phyloP scores from a whole-genome alignment of 2,888 invertebrate genomes.

The Rambutsinella grinnellia region DNA sequence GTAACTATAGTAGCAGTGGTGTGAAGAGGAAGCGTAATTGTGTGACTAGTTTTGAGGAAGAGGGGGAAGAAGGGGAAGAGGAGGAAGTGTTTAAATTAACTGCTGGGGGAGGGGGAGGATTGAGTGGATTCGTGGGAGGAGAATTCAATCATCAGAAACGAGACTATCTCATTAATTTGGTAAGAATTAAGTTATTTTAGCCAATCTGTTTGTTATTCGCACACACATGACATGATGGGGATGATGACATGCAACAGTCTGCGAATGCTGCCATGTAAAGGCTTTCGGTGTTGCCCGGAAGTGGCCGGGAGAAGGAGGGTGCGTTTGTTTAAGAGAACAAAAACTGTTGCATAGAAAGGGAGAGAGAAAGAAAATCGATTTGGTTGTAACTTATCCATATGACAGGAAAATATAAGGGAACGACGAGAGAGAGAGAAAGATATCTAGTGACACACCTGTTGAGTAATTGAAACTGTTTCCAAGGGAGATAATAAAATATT shows the following conservation, averaged over 20 bases:
- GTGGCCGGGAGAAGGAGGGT: too few relatives aligned
- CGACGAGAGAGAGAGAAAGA: too few relatives aligned
- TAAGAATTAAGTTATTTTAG: not conserved
- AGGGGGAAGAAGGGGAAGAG: not conserved
- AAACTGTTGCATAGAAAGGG: too few relatives aligned
- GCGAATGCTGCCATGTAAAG: too few relatives aligned
- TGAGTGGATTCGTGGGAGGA: not conserved
- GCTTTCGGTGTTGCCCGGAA: too few relatives aligned
- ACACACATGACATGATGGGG: too few relatives aligned
- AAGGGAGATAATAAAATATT: too few relatives aligned
- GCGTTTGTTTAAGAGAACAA: too few relatives aligned
- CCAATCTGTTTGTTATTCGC: not conserved
- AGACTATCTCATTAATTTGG: not conserved
- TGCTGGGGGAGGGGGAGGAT: constrained; percentile 5
- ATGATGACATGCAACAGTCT: too few relatives aligned
- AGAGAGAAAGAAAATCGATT: too few relatives aligned
- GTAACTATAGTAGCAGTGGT: not conserved
- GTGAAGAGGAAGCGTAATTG: constrained; percentile 27
- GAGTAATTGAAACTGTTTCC: constrained; percentile 8
- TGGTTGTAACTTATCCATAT: constrained; percentile 4
- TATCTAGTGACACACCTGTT: constrained; percentile 36
- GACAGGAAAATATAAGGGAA: not conserved
- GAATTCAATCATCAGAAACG: not conserved
- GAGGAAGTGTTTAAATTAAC: not conserved
- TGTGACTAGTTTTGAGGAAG: not conserved